Evolutionary conservation across 2,888 invertebrate species (phyloP).

Genomic region (Minunthozetes semirufus): DNA sequence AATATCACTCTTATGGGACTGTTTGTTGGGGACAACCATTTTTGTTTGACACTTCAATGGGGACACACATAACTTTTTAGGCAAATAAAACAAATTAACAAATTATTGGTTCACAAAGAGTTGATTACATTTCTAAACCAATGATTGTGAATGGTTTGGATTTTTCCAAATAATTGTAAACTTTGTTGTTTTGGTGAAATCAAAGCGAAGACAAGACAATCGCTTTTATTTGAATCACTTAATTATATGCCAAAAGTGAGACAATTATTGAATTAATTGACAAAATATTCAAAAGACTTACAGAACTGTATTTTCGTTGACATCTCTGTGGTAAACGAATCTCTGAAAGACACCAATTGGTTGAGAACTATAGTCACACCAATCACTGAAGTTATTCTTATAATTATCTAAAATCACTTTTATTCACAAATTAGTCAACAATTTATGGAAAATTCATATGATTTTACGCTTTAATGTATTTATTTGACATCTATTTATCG

Average conservation of each 20-base stretch:
- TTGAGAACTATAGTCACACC: not conserved
- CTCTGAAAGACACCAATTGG: not conserved
- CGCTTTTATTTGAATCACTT: not conserved
- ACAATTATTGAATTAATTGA: not conserved
- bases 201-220: constrained; percentile 4
- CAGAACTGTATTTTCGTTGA: not conserved
- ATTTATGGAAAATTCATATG: not conserved
- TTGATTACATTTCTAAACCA: constrained; percentile 23
- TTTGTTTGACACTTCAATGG: not conserved
- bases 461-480: constrained; percentile 11
- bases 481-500: not conserved
- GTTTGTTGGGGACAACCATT: no score
- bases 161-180: constrained; percentile 10
- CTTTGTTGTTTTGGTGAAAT: constrained; percentile 11
- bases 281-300: not conserved
- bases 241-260: not conserved
- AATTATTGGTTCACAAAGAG: not conserved
- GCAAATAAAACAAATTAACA: not conserved
- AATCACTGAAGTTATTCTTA: not conserved
- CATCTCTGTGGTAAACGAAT: not conserved
- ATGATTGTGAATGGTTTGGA: not conserved
- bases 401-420: constrained; percentile 13
- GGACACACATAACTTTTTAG: not conserved
- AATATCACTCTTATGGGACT: not conserved
- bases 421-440: not conserved